phyloP scores from a whole-genome alignment of 53 echinoderm and acorn worm species.

The Mesocentrotus franciscanus region DNA sequence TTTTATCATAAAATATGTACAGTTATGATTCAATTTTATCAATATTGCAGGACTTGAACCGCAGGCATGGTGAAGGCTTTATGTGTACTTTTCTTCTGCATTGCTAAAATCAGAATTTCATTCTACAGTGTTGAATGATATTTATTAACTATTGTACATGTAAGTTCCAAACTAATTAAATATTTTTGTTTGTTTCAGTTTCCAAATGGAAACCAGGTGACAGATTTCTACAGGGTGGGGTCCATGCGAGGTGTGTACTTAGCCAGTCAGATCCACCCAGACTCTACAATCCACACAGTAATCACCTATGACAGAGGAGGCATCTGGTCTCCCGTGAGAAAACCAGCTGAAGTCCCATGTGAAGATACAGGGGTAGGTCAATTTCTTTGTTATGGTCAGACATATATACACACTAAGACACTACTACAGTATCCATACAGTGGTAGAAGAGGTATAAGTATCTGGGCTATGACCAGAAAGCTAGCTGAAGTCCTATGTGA shows the following conservation, averaged over 20 bases:
- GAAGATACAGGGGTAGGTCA: slow-evolving; percentile 55
- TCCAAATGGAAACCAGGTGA: slow-evolving; percentile 79
- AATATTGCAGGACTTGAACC: too few species aligned
- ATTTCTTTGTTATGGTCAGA: slow-evolving; percentile 50
- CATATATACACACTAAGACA: slow-evolving; percentile 74
- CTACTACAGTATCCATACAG: too few species aligned
- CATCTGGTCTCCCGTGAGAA: slow-evolving; percentile 80
- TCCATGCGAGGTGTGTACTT: slow-evolving; percentile 97
- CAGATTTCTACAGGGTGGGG: slow-evolving; percentile 91
- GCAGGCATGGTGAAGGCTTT: too few species aligned
- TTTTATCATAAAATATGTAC: too few species aligned
- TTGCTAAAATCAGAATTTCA: neutral
- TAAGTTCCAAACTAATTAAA: neutral
- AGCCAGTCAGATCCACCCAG: slow-evolving; percentile 82
- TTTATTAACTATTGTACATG: neutral
- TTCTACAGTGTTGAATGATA: neutral
- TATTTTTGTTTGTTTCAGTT: slow-evolving; percentile 70
- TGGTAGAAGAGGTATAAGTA: slow-evolving; percentile 77
- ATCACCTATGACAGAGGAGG: slow-evolving; percentile 95
- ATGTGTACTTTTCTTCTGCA: neutral
- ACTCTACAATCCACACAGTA: slow-evolving; percentile 79
- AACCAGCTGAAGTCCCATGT: slow-evolving; percentile 73
- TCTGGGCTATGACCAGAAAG: slow-evolving; percentile 75
- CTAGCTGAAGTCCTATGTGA: slow-evolving; percentile 67
- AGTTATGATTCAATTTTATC: too few species aligned